Conservation (phyloP, 2,888 invertebrate species). For the Pandemis cinnamomeana region DNA sequence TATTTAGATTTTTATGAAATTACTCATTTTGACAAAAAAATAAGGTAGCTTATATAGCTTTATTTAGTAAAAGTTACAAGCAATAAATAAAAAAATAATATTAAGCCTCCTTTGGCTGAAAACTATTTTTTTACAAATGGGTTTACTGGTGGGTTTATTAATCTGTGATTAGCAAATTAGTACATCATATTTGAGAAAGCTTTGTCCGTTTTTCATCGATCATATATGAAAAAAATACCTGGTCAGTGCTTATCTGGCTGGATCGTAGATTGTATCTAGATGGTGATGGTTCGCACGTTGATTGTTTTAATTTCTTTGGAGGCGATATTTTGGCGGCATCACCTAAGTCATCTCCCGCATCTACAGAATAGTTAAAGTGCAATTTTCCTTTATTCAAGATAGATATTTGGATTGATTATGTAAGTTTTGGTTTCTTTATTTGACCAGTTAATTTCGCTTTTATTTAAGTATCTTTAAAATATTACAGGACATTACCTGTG, state of each 20-base stretch:
- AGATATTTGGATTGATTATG: not conserved
- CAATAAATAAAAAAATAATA: too few species aligned
- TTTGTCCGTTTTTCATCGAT: not conserved
- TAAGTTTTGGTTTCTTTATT: not conserved
- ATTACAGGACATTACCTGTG: constrained; percentile 15
- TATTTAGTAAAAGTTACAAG: too few species aligned
- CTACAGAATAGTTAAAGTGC: not conserved
- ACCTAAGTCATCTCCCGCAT: not conserved
- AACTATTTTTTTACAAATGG: too few species aligned
- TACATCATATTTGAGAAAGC: not conserved
- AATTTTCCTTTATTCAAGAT: not conserved
- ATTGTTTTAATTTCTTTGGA: constrained; percentile 29
- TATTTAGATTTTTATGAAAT: too few species aligned
- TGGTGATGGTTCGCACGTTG: constrained; percentile 27
- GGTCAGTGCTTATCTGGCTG: constrained; percentile 36
- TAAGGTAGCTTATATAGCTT: too few species aligned
- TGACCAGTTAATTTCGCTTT: not conserved
- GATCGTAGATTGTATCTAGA: constrained; percentile 48
- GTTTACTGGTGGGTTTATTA: too few species aligned
- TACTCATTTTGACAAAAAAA: too few species aligned
- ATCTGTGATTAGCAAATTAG: too few species aligned
- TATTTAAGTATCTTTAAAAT: not conserved
- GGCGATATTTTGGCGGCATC: not conserved
- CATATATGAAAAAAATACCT: constrained; percentile 42
- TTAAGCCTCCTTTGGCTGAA: too few species aligned